phyloP scores from a whole-genome alignment of 53 echinoderm and acorn worm genomes.

The Mesocentrotus franciscanus region DNA sequence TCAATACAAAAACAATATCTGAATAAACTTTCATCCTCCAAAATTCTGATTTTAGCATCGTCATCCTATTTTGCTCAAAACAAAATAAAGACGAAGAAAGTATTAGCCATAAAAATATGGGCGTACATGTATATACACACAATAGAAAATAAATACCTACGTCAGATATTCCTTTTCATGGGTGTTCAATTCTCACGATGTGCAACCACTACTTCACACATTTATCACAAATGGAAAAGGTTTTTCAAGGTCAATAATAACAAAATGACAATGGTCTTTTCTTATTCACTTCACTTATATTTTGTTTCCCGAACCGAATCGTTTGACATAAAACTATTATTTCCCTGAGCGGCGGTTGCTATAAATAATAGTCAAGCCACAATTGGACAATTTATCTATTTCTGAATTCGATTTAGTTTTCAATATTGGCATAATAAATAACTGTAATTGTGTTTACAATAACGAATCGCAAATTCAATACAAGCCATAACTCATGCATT shows the following conservation, averaged over 20 bases:
- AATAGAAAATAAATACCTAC: background rate
- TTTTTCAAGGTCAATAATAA: conserved; percentile 14
- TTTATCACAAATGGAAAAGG: background rate
- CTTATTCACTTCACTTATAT: background rate
- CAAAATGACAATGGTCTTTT: conserved; percentile 12
- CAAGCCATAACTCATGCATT: background rate
- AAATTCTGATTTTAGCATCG: background rate
- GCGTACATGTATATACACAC: background rate
- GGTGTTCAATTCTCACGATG: conserved; percentile 13
- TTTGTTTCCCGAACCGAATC: background rate
- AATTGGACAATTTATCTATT: background rate
- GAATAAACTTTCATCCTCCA: background rate
- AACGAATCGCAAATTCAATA: background rate
- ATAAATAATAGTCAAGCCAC: background rate
- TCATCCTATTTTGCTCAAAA: background rate
- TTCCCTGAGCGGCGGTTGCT: background rate
- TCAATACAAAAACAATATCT: no score
- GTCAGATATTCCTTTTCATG: background rate
- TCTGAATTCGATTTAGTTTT: background rate
- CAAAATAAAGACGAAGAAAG: background rate
- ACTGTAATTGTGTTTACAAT: background rate
- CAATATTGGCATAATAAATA: background rate
- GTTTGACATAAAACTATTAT: background rate
- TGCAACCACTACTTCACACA: conserved; percentile 30
- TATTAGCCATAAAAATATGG: background rate